These are phyloP conservation scores for Erethizon dorsatum DNA, from an alignment of 2,797 vertebrate species.

Conservation along the genomic window DNA sequence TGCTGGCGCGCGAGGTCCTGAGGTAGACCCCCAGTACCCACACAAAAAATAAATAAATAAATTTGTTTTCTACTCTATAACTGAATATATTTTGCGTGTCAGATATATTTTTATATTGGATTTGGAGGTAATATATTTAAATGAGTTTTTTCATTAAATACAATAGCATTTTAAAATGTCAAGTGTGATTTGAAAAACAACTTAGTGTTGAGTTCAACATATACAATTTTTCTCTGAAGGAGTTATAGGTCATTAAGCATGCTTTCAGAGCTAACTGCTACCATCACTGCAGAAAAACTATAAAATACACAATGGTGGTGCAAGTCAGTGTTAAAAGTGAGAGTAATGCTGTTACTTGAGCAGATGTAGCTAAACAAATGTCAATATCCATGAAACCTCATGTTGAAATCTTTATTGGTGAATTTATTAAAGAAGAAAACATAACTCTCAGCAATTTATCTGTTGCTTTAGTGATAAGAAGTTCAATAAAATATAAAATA, in stretches of 20 bases:
- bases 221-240: conserved; percentile 66
- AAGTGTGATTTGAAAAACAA: conserved; percentile 61
- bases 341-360: conserved; percentile 1
- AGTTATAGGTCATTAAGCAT: conserved; percentile 68
- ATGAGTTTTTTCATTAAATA: conserved; percentile 44
- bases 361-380: conserved; percentile 62
- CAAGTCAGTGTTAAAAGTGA: conserved; percentile 45
- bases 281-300: not conserved
- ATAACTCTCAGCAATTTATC: not conserved
- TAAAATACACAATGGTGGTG: conserved; percentile 31
- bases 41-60: not conserved
- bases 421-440: not conserved
- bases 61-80: conserved; percentile 41
- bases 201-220: conserved; percentile 65
- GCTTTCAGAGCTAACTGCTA: conserved; percentile 34
- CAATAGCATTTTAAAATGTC: conserved; percentile 63
- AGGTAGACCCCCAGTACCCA: no score
- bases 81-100: not conserved
- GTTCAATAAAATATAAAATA: conserved; percentile 14
- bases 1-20: no score
- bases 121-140: conserved; percentile 57
- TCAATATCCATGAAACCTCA: conserved; percentile 17
- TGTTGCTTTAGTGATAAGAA: not conserved
- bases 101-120: not conserved
- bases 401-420: not conserved